phyloP scores from a whole-genome alignment of 2,113 vertebrate species.

The pig (Sus scrofa) region T2T-Sscrofa CM000820.6:123216501-123217000 shows the following conservation, averaged over 20 bases:
- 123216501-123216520: too few relatives aligned
- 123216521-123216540: neutral
- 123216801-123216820: constrained; percentile 11
- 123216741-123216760: neutral
- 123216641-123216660: neutral
- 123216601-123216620: neutral
- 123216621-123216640: neutral
- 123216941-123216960: neutral
- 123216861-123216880: neutral
- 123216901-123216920: neutral
- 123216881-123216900: neutral
- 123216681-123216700: neutral
- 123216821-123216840: neutral
- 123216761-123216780: neutral
- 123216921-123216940: neutral
- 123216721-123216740: constrained; percentile 1
- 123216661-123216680: neutral
- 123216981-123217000: neutral
- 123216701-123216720: neutral
- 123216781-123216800: neutral
- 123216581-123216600: neutral
- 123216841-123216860: neutral
- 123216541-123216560: neutral
- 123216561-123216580: neutral
- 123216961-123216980: neutral